Conservation (phyloP, 2,888 invertebrate genomes). For the Panzeria rudis region DNA sequence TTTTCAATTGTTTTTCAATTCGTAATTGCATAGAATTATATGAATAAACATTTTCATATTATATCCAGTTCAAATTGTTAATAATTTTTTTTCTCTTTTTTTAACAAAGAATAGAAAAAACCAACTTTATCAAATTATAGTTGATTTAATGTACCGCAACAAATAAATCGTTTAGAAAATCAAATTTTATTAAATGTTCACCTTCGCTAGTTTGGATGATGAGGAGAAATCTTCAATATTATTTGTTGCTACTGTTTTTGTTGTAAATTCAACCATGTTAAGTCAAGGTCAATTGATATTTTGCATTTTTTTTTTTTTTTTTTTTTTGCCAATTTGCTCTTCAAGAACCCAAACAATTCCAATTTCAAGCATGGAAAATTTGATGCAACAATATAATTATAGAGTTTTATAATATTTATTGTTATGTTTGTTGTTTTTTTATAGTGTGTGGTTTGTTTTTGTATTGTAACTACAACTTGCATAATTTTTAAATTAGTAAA, state of each 20-base stretch:
- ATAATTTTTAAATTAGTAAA: slow-evolving; percentile 68
- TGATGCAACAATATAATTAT: slow-evolving; percentile 68
- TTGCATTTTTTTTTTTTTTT: slow-evolving; percentile 28
- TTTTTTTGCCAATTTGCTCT: slow-evolving; percentile 56
- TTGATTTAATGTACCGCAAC: slow-evolving; percentile 72
- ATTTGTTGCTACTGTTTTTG: slow-evolving; percentile 32
- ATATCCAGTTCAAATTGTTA: slow-evolving; percentile 34
- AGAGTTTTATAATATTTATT: slow-evolving; percentile 46
- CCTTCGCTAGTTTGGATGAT: slow-evolving; percentile 82
- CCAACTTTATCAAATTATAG: slow-evolving; percentile 60
- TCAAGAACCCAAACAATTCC: slow-evolving; percentile 68
- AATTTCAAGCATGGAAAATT: slow-evolving; percentile 65
- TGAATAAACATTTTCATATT: slow-evolving; percentile 12
- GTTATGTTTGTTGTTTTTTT: slow-evolving; percentile 10
- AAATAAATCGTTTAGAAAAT: slow-evolving; percentile 65
- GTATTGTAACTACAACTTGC: slow-evolving; percentile 47
- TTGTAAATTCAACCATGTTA: slow-evolving; percentile 48
- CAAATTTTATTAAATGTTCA: slow-evolving; percentile 76
- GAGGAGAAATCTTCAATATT: slow-evolving; percentile 81
- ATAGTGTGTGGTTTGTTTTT: slow-evolving; percentile 25
- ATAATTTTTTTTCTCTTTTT: slow-evolving; percentile 2
- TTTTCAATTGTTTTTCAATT: slow-evolving; percentile 31
- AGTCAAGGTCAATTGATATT: slow-evolving; percentile 69
- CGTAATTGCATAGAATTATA: slow-evolving; percentile 38
- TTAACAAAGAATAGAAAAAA: slow-evolving; percentile 23